phyloP scores from a whole-genome alignment of 2,797 vertebrate species.

The Gallinago nigripennis region DNA sequence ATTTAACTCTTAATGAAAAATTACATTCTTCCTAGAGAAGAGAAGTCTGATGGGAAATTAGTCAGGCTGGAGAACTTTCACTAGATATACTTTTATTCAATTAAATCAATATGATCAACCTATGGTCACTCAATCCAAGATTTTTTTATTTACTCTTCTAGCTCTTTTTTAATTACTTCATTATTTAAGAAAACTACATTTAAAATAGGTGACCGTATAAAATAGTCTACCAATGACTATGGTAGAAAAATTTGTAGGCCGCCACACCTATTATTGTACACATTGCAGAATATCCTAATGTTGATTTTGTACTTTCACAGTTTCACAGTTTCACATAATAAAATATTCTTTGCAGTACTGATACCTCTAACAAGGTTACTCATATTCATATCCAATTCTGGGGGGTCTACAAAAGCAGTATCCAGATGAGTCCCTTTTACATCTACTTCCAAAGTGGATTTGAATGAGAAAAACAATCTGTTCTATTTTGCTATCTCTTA shows the following conservation, averaged over 20 bases:
- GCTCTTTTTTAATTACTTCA: background rate
- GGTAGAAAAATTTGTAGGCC: background rate
- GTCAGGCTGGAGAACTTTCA: background rate
- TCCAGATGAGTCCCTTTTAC: background rate
- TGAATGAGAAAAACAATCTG: background rate
- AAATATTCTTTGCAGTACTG: background rate
- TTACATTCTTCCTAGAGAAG: background rate
- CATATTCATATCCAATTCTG: background rate
- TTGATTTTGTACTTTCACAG: background rate
- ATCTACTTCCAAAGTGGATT: background rate
- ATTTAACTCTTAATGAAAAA: slow-evolving; percentile 41
- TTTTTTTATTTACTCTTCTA: background rate
- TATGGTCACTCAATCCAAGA: background rate
- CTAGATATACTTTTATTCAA: background rate
- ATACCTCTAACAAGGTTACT: background rate
- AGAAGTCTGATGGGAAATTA: background rate
- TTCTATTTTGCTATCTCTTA: background rate
- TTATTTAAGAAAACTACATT: background rate
- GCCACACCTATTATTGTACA: background rate
- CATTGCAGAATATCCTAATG: background rate
- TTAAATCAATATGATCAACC: background rate
- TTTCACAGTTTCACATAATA: background rate
- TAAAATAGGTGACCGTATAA: background rate
- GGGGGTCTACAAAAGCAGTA: background rate
- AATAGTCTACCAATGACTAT: background rate